These are phyloP conservation scores for Rhabdomys pumilio DNA, from an alignment of 2,797 vertebrate genomes.

Conservation along the genomic window DNA sequence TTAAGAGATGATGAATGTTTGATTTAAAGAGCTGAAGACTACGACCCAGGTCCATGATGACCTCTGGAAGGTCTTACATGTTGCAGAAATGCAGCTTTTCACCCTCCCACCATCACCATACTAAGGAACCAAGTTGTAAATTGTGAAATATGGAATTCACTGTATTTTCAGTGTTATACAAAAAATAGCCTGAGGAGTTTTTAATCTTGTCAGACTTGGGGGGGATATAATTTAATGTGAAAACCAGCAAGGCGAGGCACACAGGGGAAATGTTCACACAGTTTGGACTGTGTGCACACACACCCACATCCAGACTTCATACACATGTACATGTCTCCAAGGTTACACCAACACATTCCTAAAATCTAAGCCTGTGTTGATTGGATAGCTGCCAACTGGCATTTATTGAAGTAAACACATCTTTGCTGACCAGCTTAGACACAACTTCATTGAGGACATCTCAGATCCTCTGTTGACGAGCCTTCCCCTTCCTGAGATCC, in stretches of 20 bases:
- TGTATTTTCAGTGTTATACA: slow-evolving; percentile 18
- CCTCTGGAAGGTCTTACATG: neutral
- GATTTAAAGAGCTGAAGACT: neutral
- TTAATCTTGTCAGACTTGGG: neutral
- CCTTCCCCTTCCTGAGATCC: slow-evolving; percentile 30
- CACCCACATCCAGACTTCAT: neutral
- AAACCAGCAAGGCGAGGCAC: slow-evolving; percentile 29
- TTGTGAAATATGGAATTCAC: neutral
- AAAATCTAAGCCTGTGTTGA: slow-evolving; percentile 80
- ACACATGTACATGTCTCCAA: slow-evolving; percentile 57
- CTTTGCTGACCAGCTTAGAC: slow-evolving; percentile 68
- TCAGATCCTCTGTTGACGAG: neutral
- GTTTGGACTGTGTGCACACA: neutral
- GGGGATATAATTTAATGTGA: neutral
- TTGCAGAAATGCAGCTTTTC: neutral
- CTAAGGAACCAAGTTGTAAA: slow-evolving; percentile 15
- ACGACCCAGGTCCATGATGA: neutral
- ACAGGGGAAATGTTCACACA: neutral
- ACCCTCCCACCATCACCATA: neutral
- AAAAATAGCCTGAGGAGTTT: slow-evolving; percentile 34
- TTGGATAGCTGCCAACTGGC: slow-evolving; percentile 86
- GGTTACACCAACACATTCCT: slow-evolving; percentile 73
- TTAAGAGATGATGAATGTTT: neutral
- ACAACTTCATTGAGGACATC: slow-evolving; percentile 66
- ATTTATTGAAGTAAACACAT: slow-evolving; percentile 82